Evolutionary conservation across 2,888 invertebrate species (phyloP).

Genomic region (Biston betularia): DNA sequence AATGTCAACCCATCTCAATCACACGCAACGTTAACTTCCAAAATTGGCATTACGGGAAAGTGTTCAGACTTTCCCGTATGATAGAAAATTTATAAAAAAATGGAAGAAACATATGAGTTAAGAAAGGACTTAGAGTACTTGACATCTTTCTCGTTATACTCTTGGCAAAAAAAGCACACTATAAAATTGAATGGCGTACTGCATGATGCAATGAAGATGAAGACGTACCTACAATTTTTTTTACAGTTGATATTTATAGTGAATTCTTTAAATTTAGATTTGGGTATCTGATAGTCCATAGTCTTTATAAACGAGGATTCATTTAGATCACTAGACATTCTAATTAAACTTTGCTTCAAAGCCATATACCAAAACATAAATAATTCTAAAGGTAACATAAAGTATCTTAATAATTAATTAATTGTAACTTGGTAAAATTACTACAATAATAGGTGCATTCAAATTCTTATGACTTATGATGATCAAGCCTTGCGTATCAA

Average conservation of each 20-base stretch:
- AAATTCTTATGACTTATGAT: neutral
- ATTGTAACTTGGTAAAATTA: neutral
- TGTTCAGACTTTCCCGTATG: neutral
- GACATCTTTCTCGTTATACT: neutral
- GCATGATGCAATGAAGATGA: too few relatives aligned
- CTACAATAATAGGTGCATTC: neutral
- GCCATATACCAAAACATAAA: too few relatives aligned
- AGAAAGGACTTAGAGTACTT: neutral
- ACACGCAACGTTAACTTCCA: slow-evolving; percentile 12
- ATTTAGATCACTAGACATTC: too few relatives aligned
- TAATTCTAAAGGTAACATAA: too few relatives aligned
- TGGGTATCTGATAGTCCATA: too few relatives aligned
- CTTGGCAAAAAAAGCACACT: neutral
- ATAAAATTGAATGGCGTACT: too few relatives aligned
- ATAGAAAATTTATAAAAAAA: too few relatives aligned
- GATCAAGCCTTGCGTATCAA: slow-evolving; percentile 3
- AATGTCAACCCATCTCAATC: slow-evolving; percentile 23
- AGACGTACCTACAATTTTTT: too few relatives aligned
- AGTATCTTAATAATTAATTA: neutral
- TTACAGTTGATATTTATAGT: too few relatives aligned
- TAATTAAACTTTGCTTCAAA: too few relatives aligned
- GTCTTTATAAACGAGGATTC: too few relatives aligned
- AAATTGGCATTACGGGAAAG: neutral
- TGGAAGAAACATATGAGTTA: neutral
- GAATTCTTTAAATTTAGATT: too few relatives aligned